Conservation (phyloP, 2,797 vertebrate species). For the Chelonia mydas region DNA sequence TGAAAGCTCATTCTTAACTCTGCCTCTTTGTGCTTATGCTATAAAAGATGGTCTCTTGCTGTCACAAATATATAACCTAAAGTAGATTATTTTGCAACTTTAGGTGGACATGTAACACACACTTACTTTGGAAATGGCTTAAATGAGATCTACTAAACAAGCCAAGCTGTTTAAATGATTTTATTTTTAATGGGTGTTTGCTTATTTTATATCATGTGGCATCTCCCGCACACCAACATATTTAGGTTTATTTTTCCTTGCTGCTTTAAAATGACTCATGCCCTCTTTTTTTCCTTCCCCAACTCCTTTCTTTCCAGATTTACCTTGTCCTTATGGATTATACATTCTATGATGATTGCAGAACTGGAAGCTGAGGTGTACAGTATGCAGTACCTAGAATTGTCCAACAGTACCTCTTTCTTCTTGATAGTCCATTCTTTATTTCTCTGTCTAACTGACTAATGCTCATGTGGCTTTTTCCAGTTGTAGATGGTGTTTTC, state of each 20-base stretch:
- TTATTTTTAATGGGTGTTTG: neutral
- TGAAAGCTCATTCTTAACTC: neutral
- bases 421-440: neutral
- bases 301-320: neutral
- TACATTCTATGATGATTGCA: neutral
- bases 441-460: neutral
- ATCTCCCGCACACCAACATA: neutral
- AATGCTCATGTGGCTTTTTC: neutral
- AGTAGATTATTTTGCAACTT: neutral
- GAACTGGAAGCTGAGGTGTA: accelerated
- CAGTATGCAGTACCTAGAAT: neutral
- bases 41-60: neutral
- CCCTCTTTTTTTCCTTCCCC: neutral
- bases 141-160: neutral
- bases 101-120: neutral
- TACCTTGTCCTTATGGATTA: accelerated
- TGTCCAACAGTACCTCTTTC: neutral
- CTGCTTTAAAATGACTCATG: neutral
- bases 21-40: neutral
- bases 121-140: neutral
- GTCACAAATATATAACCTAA: neutral
- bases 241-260: neutral
- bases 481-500: neutral
- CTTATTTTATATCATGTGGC: neutral
- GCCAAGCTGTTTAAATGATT: neutral